Percentiles rank a stretch among this genome's conserved stretches.
phyloP scores from a whole-genome alignment of 2,888 invertebrate species.

The Hofmannophila pseudospretella region DNA sequence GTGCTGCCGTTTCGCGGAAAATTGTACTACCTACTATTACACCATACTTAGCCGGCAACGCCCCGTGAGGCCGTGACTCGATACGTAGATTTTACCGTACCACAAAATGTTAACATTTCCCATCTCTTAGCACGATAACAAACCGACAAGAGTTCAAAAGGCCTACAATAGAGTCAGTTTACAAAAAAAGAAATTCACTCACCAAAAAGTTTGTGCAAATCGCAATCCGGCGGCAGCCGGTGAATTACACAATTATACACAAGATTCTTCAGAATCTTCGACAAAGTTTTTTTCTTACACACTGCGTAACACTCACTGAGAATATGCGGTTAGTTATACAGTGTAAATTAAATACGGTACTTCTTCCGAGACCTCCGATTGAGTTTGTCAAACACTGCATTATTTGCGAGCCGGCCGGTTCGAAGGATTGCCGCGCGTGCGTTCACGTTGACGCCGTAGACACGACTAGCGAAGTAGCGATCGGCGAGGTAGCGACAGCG shows the following conservation, averaged over 20 bases:
- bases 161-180: no score
- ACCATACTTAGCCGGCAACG: constrained; percentile 55
- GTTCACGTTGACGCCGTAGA: constrained; percentile 68
- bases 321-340: constrained; percentile 74
- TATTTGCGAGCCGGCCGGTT: constrained; percentile 76
- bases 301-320: constrained; percentile 78
- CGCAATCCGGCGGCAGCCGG: constrained; percentile 69
- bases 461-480: constrained; percentile 64
- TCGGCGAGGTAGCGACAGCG: constrained; percentile 20
- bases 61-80: constrained; percentile 37
- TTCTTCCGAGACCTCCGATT: constrained; percentile 76
- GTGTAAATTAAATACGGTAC: constrained; percentile 73
- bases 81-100: background rate
- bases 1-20: constrained; percentile 57
- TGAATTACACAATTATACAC: constrained; percentile 76
- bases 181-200: constrained; percentile 30
- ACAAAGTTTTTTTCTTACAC: constrained; percentile 78
- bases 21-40: constrained; percentile 28
- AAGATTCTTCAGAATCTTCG: constrained; percentile 78
- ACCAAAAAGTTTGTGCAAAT: constrained; percentile 75
- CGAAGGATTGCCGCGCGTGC: constrained; percentile 71
- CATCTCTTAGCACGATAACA: constrained; percentile 5
- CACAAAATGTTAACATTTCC: constrained; percentile 13
- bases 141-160: no score
- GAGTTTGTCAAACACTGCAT: constrained; percentile 77